Base-by-base conservation (phyloP, 2,888 invertebrate species). In the Drosophila phalerata region DNA sequence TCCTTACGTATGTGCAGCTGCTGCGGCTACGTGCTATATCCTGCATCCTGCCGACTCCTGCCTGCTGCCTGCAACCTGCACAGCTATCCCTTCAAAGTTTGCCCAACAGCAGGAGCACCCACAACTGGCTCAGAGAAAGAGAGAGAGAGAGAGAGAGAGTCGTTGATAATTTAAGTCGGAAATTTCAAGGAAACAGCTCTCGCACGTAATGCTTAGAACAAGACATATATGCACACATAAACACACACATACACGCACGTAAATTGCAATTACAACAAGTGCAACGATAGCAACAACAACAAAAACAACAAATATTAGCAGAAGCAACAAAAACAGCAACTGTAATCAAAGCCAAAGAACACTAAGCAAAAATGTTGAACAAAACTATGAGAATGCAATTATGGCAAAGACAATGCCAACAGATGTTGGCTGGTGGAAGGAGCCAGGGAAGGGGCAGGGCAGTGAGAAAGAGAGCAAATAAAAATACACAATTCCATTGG, bases 151-250 rank as follows among this genome's bases (percentile, higher is more conserved):
- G 58, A 64, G 72, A 78, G 67, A 71, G 61, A 69, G 73, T 77
- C 77, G 86, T 86, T 88, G 87, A 88, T 86, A 86, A 86, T 86
- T 86, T 88, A 86, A 84, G 88, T 84, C 80, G 86, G 77, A 86
- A 82, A 86, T 77, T 79, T 85, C 77, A 71, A 73, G 85, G 78
- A 84, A 80, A 52, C 69, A 63, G 73, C 25, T 45, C 81, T 69
- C 63, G 56, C 82, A 79, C 78, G 87, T 81, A 84, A 81, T 69
- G 60, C 66, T 80, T 69, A 80, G 70, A 74, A 78, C 68, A 70
- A 68, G 85, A 85, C 69, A 76, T 73, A 77, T 69, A 47, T 64
- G 4, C 43, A 11, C 11, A 52, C 64, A 38, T 56, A 62, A 34
- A 43, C 37, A 43, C 19, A 34, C 53, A 62, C 17, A 42, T 9